Evolutionary conservation across 2,888 invertebrate genomes (phyloP).

Genomic region (Allacma fusca): DNA sequence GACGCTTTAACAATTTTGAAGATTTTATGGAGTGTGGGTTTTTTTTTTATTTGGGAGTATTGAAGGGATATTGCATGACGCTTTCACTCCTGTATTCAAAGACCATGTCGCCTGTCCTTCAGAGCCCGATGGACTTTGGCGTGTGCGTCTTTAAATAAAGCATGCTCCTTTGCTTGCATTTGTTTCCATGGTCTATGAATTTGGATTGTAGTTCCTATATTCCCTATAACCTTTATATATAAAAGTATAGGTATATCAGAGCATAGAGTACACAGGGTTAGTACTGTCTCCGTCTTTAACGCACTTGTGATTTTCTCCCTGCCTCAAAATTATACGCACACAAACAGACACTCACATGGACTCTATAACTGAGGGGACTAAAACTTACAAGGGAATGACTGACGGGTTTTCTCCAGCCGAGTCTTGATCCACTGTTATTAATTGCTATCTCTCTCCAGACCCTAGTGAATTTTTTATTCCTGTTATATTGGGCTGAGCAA

Average conservation of each 20-base stretch:
- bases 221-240: no score
- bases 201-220: no score
- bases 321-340: no score
- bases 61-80: background rate
- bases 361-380: no score
- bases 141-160: background rate
- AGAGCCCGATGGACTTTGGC: background rate
- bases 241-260: no score
- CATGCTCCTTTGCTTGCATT: no score
- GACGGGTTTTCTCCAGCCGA: background rate
- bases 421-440: conserved; percentile 7
- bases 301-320: no score
- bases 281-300: no score
- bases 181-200: no score
- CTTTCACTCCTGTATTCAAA: background rate
- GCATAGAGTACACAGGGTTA: no score
- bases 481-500: background rate
- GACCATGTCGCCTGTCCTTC: background rate
- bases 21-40: background rate
- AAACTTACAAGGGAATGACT: background rate
- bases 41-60: background rate
- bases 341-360: no score
- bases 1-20: no score
- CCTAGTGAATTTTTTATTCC: background rate
- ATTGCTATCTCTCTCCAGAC: background rate